These are phyloP conservation scores for Thereva unica DNA, from an alignment of 2,888 invertebrate species.

Conservation along the genomic window DNA sequence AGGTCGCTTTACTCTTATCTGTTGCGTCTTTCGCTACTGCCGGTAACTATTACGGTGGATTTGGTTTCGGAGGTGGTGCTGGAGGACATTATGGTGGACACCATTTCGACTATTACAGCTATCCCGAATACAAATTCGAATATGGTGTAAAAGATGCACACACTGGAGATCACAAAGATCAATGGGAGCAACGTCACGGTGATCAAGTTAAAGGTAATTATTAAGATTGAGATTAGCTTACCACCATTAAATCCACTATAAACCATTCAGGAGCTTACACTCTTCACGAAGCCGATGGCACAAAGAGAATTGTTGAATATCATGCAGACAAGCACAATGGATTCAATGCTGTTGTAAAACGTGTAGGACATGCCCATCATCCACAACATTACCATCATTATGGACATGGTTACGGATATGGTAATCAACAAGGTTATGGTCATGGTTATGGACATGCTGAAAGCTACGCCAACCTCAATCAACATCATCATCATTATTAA, in stretches of 20 bases:
- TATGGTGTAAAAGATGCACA: constrained; percentile 61
- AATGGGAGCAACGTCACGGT: constrained; percentile 61
- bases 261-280: constrained; percentile 54
- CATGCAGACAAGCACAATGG: constrained; percentile 60
- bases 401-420: constrained; percentile 40
- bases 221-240: background rate
- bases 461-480: constrained; percentile 35
- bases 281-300: constrained; percentile 60
- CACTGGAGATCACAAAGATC: constrained; percentile 60
- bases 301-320: constrained; percentile 60
- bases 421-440: constrained; percentile 1
- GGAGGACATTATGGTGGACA: constrained; percentile 47
- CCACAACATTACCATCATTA: constrained; percentile 47
- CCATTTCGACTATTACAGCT: constrained; percentile 57
- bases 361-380: constrained; percentile 56
- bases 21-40: constrained; percentile 2
- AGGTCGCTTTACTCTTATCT: background rate
- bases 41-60: constrained; percentile 1
- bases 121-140: constrained; percentile 59
- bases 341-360: constrained; percentile 61
- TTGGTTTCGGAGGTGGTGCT: constrained; percentile 24
- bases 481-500: constrained; percentile 27
- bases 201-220: constrained; percentile 58
- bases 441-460: constrained; percentile 21
- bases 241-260: background rate